phyloP scores from a whole-genome alignment of 2,888 invertebrate species.

The Nasonovia ribisnigri region DNA sequence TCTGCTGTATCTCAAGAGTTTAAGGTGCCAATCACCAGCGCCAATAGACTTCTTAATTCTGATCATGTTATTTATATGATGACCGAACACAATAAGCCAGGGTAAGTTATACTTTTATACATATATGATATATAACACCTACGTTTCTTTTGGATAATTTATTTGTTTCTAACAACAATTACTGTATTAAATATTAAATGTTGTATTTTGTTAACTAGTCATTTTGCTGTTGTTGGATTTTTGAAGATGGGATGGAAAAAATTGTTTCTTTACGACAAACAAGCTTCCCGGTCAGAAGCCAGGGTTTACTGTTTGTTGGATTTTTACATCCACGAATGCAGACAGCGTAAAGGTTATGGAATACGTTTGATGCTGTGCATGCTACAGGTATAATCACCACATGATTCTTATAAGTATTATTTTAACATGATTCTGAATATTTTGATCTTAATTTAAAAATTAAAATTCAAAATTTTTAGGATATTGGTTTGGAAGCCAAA shows the following conservation, averaged over 20 bases:
- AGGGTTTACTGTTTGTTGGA: slow-evolving; percentile 91
- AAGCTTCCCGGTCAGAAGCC: slow-evolving; percentile 80
- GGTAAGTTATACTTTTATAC: slow-evolving; percentile 72
- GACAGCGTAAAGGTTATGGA: slow-evolving; percentile 89
- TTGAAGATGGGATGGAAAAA: slow-evolving; percentile 92
- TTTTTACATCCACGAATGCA: slow-evolving; percentile 88
- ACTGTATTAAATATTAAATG: too few relatives aligned
- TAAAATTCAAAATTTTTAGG: slow-evolving; percentile 71
- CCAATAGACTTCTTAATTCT: slow-evolving; percentile 77
- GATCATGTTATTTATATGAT: slow-evolving; percentile 74
- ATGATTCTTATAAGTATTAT: not conserved
- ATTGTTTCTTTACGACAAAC: slow-evolving; percentile 85
- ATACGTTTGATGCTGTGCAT: slow-evolving; percentile 88
- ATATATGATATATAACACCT: not conserved
- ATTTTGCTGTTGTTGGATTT: slow-evolving; percentile 78
- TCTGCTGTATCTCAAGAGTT: slow-evolving; percentile 83
- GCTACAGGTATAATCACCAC: slow-evolving; percentile 77
- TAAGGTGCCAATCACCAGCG: slow-evolving; percentile 80
- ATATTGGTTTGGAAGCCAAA: slow-evolving; percentile 77
- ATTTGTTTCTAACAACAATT: not conserved
- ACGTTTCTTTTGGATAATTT: not conserved
- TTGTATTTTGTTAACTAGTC: not conserved
- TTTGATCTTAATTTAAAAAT: not conserved
- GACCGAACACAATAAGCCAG: slow-evolving; percentile 71
- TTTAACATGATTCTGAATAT: not conserved